Percentiles rank a stretch among this genome's conserved stretches.
These are phyloP conservation scores for Apamea sordens DNA, from an alignment of 2,888 invertebrate genomes.

Conservation along the genomic window DNA sequence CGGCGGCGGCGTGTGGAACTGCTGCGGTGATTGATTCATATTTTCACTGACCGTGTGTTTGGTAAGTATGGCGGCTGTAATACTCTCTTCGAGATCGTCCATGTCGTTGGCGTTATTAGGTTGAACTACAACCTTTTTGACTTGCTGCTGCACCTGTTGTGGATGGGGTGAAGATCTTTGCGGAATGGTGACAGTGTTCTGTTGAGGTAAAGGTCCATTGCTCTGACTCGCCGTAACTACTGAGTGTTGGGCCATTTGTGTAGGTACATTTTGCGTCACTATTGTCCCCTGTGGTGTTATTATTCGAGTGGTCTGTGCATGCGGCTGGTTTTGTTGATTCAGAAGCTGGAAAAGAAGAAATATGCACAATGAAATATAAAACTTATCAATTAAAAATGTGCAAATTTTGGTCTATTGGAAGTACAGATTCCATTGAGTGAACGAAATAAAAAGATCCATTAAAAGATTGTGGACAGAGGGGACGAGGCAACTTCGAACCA, in stretches of 20 bases:
- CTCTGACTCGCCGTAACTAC: constrained; percentile 77
- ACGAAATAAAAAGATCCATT: not conserved
- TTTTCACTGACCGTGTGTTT: constrained; percentile 81
- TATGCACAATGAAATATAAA: constrained; percentile 11
- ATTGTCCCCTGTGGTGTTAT: constrained; percentile 87
- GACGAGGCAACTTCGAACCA: not conserved
- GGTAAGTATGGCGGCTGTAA: constrained; percentile 87
- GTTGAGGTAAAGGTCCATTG: constrained; percentile 81
- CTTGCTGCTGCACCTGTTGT: constrained; percentile 76
- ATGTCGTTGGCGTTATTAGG: constrained; percentile 87
- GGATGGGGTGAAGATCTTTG: constrained; percentile 74
- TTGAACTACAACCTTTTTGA: constrained; percentile 85
- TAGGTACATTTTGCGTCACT: constrained; percentile 80
- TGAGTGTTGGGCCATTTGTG: constrained; percentile 77
- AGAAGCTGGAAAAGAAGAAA: constrained; percentile 72
- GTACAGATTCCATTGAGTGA: not conserved
- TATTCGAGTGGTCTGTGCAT: constrained; percentile 76
- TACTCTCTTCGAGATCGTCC: constrained; percentile 89
- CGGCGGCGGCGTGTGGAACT: constrained; percentile 79
- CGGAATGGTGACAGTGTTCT: constrained; percentile 74
- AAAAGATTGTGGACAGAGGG: not conserved
- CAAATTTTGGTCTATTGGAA: not conserved
- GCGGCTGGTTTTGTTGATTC: constrained; percentile 80
- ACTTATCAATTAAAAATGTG: not conserved
- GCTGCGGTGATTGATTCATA: constrained; percentile 73